These are phyloP conservation scores for Tenthredo scrophulariae DNA, from an alignment of 2,888 invertebrate genomes.

Conservation along the genomic window DNA sequence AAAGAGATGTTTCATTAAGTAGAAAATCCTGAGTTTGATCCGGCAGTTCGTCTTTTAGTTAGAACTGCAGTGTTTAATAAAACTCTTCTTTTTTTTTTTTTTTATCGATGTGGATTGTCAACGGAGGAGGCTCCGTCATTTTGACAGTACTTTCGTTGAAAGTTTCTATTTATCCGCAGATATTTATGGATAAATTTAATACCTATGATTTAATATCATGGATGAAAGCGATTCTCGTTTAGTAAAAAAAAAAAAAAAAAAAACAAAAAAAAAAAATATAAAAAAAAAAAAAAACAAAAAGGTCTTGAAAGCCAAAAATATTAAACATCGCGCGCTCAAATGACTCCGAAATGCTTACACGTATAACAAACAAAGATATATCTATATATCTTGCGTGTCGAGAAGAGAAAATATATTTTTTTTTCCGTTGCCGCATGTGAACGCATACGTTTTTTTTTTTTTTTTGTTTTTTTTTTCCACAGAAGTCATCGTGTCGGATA, in stretches of 20 bases:
- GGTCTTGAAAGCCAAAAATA: conserved; percentile 9
- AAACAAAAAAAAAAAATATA: background rate
- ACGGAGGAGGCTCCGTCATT: background rate
- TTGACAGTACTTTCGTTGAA: background rate
- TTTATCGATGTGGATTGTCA: background rate
- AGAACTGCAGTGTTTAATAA: background rate
- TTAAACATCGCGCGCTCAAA: background rate
- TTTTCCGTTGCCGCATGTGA: background rate
- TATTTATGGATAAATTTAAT: background rate
- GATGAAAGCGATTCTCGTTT: background rate
- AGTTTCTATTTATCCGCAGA: background rate
- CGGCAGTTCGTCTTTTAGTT: background rate
- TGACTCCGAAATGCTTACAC: background rate
- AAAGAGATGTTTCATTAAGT: background rate
- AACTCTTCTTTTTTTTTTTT: background rate
- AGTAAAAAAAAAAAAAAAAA: background rate
- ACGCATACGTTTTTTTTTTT: background rate
- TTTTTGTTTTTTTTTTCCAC: background rate
- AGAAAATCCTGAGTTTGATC: background rate
- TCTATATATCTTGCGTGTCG: background rate
- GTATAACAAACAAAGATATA: conserved; percentile 8
- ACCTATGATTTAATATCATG: background rate
- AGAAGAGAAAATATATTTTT: background rate
- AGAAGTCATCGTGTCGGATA: conserved; percentile 15
- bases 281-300: background rate